phyloP scores from a whole-genome alignment of 2,113 vertebrate species.

The Ceyx cyanopectus region DNA sequence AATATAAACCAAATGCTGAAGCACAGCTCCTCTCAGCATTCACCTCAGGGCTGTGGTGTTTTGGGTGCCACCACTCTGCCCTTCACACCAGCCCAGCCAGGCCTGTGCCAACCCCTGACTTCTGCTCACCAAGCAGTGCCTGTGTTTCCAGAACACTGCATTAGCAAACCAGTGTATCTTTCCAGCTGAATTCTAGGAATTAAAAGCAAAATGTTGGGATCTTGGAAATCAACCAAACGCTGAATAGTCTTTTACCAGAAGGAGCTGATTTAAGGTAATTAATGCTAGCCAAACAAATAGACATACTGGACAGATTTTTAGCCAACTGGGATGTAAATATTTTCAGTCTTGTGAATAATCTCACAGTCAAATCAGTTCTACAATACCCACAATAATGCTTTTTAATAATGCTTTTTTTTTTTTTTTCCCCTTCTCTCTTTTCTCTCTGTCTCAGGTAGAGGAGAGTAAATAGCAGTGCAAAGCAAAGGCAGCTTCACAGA shows the following conservation, averaged over 20 bases:
- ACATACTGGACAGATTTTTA: constrained; percentile 25
- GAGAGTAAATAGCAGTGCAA: neutral
- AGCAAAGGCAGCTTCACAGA: neutral
- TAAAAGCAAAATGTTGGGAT: neutral
- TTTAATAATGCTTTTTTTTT: too few relatives aligned
- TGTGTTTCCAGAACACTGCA: neutral
- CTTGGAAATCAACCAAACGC: constrained; percentile 15
- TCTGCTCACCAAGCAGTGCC: accelerated
- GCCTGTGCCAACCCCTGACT: neutral
- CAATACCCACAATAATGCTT: neutral
- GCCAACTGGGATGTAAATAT: constrained; percentile 24
- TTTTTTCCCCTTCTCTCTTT: neutral
- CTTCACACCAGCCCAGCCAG: accelerated
- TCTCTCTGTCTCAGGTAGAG: neutral
- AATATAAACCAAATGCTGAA: neutral
- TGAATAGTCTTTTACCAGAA: neutral
- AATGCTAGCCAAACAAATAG: neutral
- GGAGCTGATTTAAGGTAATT: neutral
- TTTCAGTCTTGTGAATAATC: neutral
- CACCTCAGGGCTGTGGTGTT: accelerated
- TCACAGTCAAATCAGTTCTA: neutral
- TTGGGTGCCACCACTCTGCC: too few relatives aligned
- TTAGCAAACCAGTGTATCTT: neutral
- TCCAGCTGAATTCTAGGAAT: neutral
- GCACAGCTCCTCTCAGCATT: neutral